These are phyloP conservation scores for Ormyrus thymus DNA, from an alignment of 2,888 invertebrate genomes.

Conservation along the genomic window DNA sequence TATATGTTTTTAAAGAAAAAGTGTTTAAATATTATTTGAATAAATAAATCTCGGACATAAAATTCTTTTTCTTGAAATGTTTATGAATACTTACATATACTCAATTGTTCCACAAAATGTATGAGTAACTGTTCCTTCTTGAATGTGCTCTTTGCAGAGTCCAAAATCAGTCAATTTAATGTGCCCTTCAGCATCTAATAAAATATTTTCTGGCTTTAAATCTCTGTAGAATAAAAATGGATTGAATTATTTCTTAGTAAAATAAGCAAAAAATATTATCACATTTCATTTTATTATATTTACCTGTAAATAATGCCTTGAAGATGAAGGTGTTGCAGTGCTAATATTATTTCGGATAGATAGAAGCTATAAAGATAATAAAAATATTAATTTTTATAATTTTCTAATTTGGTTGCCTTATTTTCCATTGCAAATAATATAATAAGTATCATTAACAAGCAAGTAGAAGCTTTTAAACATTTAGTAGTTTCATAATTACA, in stretches of 20 bases:
- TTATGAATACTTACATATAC: slow-evolving; percentile 87
- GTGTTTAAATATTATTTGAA: background rate
- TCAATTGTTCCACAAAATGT: slow-evolving; percentile 99
- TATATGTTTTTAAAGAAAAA: background rate
- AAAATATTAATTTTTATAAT: background rate
- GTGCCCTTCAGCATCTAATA: slow-evolving; percentile 96
- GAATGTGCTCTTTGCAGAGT: slow-evolving; percentile 74
- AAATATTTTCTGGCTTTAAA: slow-evolving; percentile 98
- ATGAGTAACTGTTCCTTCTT: slow-evolving; percentile 93
- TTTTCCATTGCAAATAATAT: too few relatives aligned
- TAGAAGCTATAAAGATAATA: slow-evolving; percentile 76
- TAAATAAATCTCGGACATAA: background rate
- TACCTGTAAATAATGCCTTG: slow-evolving; percentile 82
- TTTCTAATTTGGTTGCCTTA: too few relatives aligned
- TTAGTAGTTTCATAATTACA: slow-evolving; percentile 11
- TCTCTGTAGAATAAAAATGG: slow-evolving; percentile 79
- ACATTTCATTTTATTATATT: slow-evolving; percentile 43
- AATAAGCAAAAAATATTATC: background rate
- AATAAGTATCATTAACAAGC: background rate
- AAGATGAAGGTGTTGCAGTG: slow-evolving; percentile 83
- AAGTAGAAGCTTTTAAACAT: background rate
- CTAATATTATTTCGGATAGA: slow-evolving; percentile 83
- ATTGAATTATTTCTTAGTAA: background rate
- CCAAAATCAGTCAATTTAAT: slow-evolving; percentile 76
- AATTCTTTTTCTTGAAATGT: background rate